Base-by-base conservation (phyloP, 2,888 invertebrate genomes). In the Crossocerus cetratus region DNA sequence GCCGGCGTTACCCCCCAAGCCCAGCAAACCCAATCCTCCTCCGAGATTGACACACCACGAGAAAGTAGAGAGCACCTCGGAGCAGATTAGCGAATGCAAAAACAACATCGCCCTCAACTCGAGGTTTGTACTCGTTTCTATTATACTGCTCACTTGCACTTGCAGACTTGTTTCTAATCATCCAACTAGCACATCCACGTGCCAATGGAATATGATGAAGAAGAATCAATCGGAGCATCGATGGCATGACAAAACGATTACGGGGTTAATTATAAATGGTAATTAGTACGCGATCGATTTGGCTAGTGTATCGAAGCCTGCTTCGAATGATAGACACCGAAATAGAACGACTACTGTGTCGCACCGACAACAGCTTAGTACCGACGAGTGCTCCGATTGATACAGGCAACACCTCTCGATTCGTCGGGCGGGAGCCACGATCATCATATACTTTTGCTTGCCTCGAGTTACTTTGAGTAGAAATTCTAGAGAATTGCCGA, bases 1-100 rank as follows among this genome's bases (percentile, higher is more conserved):
- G 88, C 96, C 96, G 0, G 96, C 96, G 1, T 89, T 96, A 88
- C 96, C 96, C 73, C 96, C 96, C 11, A 97, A 97, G 91, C 97
- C 97, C 14, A 87, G 84, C 76, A 90, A 90, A 65, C 89, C 90
- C 8, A 89, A 90, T 81, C 90, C 90, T 56, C 90, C 90, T 32
- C 90, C 89, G 11, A 86, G 90, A 79, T 80, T 90, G 69, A 90
- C 88, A 42, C 89, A 86, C 72, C 87, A 87, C 44, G 89, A 89
- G 65, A 89, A 90, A 67, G 76, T 84, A 59, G 89, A 90, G 14
- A 71, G 80, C 44, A 60, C 57, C 8, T 45, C 63, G 3, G 83
- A 83, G 16, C 75, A 65, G 14, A 72, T 69, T 2, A 82, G 76
- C 32, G 87, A 86, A 23, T 43, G 72, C 59, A 73, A 72, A 45